Conservation (phyloP, 2,113 vertebrate genomes). For the Lophochroa leadbeateri region DNA sequence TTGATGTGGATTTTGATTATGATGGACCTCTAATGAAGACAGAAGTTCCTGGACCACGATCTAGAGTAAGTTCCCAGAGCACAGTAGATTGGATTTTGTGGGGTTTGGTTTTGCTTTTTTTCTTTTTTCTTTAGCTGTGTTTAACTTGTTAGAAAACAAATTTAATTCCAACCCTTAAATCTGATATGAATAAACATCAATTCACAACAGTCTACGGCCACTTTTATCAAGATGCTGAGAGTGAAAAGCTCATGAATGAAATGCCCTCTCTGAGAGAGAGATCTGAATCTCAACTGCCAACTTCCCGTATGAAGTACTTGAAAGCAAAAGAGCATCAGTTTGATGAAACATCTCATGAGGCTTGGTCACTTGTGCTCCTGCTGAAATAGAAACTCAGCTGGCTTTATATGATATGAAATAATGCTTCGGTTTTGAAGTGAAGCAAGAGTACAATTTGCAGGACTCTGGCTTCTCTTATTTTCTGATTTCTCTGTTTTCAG, state of each 20-base stretch:
- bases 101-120: background rate
- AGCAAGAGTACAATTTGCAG: background rate
- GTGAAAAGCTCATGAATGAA: background rate
- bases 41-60: slow-evolving; percentile 89
- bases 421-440: background rate
- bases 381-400: background rate
- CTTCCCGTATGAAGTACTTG: background rate
- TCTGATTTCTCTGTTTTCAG: background rate
- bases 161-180: background rate
- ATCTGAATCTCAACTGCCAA: background rate
- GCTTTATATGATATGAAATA: background rate
- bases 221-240: background rate
- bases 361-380: background rate
- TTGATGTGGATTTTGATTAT: slow-evolving; percentile 89
- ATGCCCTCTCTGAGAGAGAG: background rate
- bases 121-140: background rate
- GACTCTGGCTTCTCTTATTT: background rate
- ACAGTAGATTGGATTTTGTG: background rate
- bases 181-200: background rate
- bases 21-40: slow-evolving; percentile 97
- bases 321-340: background rate
- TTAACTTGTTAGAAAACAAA: background rate
- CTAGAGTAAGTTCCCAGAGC: slow-evolving; percentile 77
- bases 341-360: background rate
- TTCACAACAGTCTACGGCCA: background rate